These are phyloP conservation scores for Notodonta ziczac DNA, from an alignment of 2,888 invertebrate genomes.

Conservation along the genomic window DNA sequence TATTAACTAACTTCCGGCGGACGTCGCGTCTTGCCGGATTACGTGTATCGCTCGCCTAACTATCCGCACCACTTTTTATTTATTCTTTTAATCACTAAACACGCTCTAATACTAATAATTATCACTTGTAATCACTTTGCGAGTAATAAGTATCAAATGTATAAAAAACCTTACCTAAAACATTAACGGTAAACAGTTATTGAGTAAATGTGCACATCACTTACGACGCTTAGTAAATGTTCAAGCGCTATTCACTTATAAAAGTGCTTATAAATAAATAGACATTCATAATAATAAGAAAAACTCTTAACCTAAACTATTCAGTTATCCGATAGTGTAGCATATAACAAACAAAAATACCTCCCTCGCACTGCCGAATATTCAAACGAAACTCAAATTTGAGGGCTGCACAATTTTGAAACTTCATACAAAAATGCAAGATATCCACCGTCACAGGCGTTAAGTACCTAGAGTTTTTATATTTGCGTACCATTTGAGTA, in stretches of 20 bases:
- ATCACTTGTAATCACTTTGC: constrained; percentile 83
- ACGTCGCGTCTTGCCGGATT: constrained; percentile 45
- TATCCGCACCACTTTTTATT: constrained; percentile 77
- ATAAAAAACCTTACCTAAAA: constrained; percentile 78
- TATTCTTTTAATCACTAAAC: constrained; percentile 59
- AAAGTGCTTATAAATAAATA: constrained; percentile 63
- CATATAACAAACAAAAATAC: constrained; percentile 46
- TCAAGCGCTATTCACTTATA: constrained; percentile 71
- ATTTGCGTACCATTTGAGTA: too few relatives aligned
- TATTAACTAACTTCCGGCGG: constrained; percentile 70
- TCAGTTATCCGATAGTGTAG: constrained; percentile 58
- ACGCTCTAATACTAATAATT: constrained; percentile 74
- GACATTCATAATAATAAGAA: constrained; percentile 78
- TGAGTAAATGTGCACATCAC: constrained; percentile 76
- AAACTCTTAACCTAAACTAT: constrained; percentile 70
- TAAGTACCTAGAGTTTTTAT: too few relatives aligned
- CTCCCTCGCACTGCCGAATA: neutral
- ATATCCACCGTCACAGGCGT: too few relatives aligned
- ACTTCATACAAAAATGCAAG: constrained; percentile 5
- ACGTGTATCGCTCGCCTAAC: constrained; percentile 53
- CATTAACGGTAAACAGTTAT: constrained; percentile 72
- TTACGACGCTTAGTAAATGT: constrained; percentile 71
- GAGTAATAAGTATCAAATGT: constrained; percentile 84
- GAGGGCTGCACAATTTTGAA: too few relatives aligned
- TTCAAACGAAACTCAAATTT: too few relatives aligned